Evolutionary conservation across 1,140 invertebrate genomes (phyloP).

Genomic region (Pseudobourletiella spinata): DNA sequence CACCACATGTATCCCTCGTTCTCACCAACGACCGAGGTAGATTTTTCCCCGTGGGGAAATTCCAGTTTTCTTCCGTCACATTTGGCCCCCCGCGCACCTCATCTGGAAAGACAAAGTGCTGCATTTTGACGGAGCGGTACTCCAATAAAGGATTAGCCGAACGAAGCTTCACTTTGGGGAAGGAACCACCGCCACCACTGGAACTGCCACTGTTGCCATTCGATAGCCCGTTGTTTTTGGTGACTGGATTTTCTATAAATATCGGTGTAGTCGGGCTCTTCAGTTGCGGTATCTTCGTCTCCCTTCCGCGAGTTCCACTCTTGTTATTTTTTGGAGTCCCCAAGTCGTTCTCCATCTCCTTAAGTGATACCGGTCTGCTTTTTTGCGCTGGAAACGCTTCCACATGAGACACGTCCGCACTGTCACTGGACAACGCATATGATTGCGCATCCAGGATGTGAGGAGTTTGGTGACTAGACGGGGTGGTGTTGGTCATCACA

Average conservation of each 20-base stretch:
- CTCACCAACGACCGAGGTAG: constrained; percentile 28
- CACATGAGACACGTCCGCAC: neutral
- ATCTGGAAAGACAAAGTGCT: neutral
- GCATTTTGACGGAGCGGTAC: constrained; percentile 10
- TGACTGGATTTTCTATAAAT: no score
- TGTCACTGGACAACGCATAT: neutral
- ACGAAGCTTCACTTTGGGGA: constrained; percentile 17
- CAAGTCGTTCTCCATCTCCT: neutral
- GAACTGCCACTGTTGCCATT: neutral
- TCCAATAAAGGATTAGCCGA: neutral
- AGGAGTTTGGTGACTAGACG: neutral
- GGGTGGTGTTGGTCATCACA: no score
- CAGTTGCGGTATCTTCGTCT: neutral
- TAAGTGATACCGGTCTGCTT: no score
- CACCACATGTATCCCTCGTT: constrained; percentile 32
- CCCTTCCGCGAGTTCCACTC: neutral
- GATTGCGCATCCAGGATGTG: neutral
- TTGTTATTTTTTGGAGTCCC: neutral
- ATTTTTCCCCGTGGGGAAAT: constrained; percentile 32
- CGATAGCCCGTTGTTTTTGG: no score
- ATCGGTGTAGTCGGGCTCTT: neutral
- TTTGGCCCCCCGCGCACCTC: neutral
- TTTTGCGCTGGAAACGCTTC: neutral
- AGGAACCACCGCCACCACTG: neutral
- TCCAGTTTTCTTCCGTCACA: constrained; percentile 27